phyloP scores from a whole-genome alignment of 2,113 vertebrate genomes.

The Stictonetta naevosa region DNA sequence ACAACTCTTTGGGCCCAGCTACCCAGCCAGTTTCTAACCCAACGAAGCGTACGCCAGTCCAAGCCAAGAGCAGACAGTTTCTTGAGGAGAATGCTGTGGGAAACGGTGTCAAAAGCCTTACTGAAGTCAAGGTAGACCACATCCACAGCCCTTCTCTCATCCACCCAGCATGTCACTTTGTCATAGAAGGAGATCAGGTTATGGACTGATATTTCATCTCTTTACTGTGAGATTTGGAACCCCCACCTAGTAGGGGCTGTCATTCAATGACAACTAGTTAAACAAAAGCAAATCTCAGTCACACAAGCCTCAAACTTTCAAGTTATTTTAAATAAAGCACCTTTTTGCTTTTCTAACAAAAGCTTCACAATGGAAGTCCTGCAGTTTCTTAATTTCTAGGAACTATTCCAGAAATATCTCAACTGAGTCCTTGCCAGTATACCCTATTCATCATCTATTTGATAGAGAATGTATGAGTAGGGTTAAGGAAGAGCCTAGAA shows the following conservation, averaged over 20 bases:
- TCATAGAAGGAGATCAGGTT: too few species aligned
- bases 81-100: too few species aligned
- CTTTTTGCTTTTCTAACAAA: not conserved
- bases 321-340: not conserved
- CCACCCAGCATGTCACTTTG: too few species aligned
- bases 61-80: too few species aligned
- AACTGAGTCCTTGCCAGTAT: not conserved
- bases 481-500: not conserved
- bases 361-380: not conserved
- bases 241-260: fast-evolving
- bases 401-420: not conserved
- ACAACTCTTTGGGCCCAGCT: too few species aligned
- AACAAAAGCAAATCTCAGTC: not conserved
- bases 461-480: not conserved
- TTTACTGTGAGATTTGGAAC: not conserved
- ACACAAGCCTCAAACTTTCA: not conserved
- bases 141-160: too few species aligned
- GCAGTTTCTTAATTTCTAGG: not conserved
- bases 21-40: too few species aligned
- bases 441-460: fast-evolving
- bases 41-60: too few species aligned
- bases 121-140: too few species aligned
- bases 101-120: too few species aligned
- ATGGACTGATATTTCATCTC: fast-evolving
- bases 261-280: not conserved